Conservation (phyloP, 1,140 invertebrate species). For the Zelostemma sp. region DNA sequence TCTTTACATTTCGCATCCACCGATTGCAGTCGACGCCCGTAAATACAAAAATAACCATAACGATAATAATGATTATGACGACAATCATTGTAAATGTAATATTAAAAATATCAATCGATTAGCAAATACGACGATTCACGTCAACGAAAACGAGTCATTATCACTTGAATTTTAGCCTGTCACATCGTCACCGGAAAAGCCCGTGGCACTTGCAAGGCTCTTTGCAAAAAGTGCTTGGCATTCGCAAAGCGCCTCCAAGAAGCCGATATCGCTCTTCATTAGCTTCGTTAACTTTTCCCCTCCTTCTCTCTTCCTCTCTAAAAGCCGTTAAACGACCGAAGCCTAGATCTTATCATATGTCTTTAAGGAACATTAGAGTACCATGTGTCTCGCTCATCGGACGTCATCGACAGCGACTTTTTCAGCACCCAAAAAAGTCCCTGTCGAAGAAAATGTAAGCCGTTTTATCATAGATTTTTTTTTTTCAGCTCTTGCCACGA, state of each 20-base stretch:
- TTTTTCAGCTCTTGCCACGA: neutral
- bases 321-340: conserved; percentile 24
- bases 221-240: neutral
- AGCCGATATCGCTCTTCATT: neutral
- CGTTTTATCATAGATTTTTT: neutral
- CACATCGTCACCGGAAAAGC: neutral
- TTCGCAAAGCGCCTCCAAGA: conserved; percentile 1
- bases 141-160: conserved; percentile 11
- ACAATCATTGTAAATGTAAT: conserved; percentile 32
- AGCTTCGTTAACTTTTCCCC: neutral
- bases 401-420: conserved; percentile 9
- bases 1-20: conserved; percentile 21
- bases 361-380: conserved; percentile 11
- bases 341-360: conserved; percentile 14
- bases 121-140: neutral
- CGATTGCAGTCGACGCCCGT: conserved; percentile 42
- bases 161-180: conserved; percentile 5
- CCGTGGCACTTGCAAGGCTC: neutral
- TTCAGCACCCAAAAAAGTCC: neutral
- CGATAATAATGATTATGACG: conserved; percentile 24
- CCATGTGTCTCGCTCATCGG: conserved; percentile 4
- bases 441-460: neutral
- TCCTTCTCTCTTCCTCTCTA: neutral
- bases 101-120: conserved; percentile 10
- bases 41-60: conserved; percentile 52